These are phyloP conservation scores for Lutjanus erythropterus DNA, from an alignment of 2,113 vertebrate species.

Conservation along the genomic window DNA sequence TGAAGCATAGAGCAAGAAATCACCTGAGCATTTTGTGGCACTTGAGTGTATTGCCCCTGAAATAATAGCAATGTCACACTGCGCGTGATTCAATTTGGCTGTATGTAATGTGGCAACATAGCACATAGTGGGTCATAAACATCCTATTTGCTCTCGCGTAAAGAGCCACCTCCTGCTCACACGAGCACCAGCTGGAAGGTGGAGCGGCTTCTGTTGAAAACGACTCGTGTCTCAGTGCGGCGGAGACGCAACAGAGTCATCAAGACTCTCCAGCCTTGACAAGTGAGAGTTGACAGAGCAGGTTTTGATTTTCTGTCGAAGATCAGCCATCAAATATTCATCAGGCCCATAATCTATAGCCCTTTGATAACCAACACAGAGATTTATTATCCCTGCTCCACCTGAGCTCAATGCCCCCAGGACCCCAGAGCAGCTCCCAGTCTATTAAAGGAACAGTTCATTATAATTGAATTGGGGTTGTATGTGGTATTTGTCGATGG, in stretches of 20 bases:
- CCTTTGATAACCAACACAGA: slow-evolving; percentile 61
- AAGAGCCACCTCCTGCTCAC: slow-evolving; percentile 6
- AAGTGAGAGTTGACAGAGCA: slow-evolving; percentile 7
- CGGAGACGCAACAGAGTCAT: slow-evolving; percentile 1
- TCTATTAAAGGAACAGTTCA: no score
- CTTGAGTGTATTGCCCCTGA: slow-evolving; percentile 26
- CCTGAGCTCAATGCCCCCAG: slow-evolving; percentile 12
- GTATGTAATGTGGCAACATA: slow-evolving; percentile 24
- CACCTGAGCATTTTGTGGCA: slow-evolving; percentile 21
- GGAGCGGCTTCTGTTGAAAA: neutral
- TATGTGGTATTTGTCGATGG: no score
- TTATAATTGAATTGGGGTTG: no score
- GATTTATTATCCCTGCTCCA: slow-evolving; percentile 61
- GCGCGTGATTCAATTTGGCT: slow-evolving; percentile 50
- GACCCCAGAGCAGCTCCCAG: slow-evolving; percentile 15
- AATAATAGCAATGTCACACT: slow-evolving; percentile 47
- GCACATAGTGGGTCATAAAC: slow-evolving; percentile 39
- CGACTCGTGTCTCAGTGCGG: slow-evolving; percentile 10
- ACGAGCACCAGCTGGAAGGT: slow-evolving; percentile 18
- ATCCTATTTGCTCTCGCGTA: slow-evolving; percentile 17
- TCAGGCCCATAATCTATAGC: slow-evolving; percentile 55
- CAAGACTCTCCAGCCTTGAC: slow-evolving; percentile 33
- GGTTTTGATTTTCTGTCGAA: slow-evolving; percentile 57
- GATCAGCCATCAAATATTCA: slow-evolving; percentile 75
- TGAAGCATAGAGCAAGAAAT: slow-evolving; percentile 24